phyloP scores from a whole-genome alignment of 37 sponge, comb jelly and placozoan genomes.

The Eunapius fragilis region DNA sequence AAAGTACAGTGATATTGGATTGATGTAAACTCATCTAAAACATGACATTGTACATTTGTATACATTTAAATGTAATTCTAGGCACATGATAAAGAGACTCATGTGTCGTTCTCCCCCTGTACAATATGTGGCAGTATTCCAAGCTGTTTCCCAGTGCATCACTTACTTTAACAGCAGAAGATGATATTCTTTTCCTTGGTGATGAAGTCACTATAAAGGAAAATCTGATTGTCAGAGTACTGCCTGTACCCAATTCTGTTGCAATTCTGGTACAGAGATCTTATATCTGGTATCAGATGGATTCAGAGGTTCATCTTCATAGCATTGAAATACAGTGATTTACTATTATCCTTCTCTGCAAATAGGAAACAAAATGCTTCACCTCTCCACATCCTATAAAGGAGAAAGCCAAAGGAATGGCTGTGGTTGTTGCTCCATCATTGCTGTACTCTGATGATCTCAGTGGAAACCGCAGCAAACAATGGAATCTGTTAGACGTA shows the following conservation, averaged over 20 bases:
- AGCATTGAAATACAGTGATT: neutral
- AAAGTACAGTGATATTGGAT: too few relatives aligned
- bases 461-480: conserved; percentile 62
- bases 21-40: too few relatives aligned
- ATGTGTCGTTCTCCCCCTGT: too few relatives aligned
- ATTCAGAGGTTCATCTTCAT: neutral
- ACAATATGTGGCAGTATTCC: neutral
- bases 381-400: neutral
- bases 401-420: neutral
- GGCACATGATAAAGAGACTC: too few relatives aligned
- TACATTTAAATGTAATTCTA: too few relatives aligned
- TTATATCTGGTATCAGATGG: neutral
- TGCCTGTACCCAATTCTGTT: neutral
- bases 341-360: neutral
- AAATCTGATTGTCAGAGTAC: neutral
- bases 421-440: conserved; percentile 16
- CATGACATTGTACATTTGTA: too few relatives aligned
- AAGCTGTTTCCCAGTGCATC: neutral
- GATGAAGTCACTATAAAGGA: neutral
- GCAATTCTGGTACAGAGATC: neutral
- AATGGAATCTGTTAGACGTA: conserved; percentile 59
- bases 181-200: neutral
- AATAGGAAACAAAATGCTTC: neutral
- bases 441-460: conserved; percentile 63
- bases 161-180: neutral